Base-by-base conservation (phyloP, 1,140 invertebrate species). In the Ephestia elutella region DNA sequence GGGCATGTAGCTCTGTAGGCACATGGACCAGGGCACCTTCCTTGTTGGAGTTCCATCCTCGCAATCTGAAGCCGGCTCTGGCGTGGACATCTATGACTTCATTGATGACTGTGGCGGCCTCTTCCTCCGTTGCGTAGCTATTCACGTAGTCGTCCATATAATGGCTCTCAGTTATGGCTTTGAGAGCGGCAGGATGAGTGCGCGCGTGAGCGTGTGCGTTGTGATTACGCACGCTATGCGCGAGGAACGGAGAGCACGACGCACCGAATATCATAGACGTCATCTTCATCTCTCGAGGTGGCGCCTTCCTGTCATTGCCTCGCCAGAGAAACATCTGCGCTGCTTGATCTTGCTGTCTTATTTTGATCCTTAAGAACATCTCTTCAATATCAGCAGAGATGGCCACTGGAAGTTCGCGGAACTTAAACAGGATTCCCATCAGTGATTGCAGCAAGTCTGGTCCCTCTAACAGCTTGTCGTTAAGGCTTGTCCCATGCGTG, bases 251-350 rank as follows among this genome's bases (percentile, higher is more conserved):
- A 2, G 80, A 82, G 9, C 65, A 74, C 3, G 54, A 63, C 0
- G 75, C 69, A 5, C 74, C 78, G 53, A 86, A 85, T 2, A 78
- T 75, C n/a, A n/a, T n/a, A n/a, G n/a, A n/a, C n/a, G n/a, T n/a
- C n/a, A n/a, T n/a, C n/a, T n/a, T n/a, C n/a, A 75, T 82, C 9
- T 57, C 56, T 0, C 30, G 1, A 0, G 66, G 64, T 15, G 60
- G 21, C 8, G 3, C 8, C 0, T 5, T n/a, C 19, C 56, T 9
- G 8, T 8, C 28, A 0, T 62, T 53, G 0, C 65, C 71, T 8
- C 78, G 18, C 78, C 73, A 80, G 21, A 82, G 55, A 53, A 80
- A 82, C 4, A 65, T 54, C 50, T 81, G 73, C 0, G 59, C 62
- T 13, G 62, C 49, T 18, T 62, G 60, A 44, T 79, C 73, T 35